Conservation (phyloP, 2,113 vertebrate species). For the Entosphenus tridentatus region DNA sequence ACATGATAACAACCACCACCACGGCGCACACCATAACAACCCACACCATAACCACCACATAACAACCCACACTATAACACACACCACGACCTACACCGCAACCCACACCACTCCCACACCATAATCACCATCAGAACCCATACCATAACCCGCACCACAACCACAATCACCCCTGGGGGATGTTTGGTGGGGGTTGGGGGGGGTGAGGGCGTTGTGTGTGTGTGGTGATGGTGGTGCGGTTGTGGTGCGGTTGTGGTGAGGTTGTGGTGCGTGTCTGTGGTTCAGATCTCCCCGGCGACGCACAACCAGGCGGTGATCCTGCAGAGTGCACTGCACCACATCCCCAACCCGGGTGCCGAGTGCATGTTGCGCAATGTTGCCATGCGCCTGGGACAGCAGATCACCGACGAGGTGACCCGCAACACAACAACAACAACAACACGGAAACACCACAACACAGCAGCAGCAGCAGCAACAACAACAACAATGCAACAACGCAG, state of each 20-base stretch:
- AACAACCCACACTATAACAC: no score
- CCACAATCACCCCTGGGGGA: no score
- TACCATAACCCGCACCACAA: no score
- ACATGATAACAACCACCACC: no score
- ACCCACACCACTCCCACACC: no score
- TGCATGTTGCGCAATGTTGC: conserved; percentile 97
- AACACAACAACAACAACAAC: background rate
- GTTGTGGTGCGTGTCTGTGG: conserved; percentile 15
- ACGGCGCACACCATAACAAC: no score
- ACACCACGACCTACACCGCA: no score
- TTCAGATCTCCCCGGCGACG: conserved; percentile 72
- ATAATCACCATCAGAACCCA: no score
- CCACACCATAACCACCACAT: no score
- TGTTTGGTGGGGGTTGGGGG: no score
- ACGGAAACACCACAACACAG: background rate
- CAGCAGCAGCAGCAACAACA: background rate
- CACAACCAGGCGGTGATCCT: conserved; percentile 96
- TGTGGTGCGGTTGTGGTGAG: background rate
- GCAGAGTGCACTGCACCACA: conserved; percentile 89
- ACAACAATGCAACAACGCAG: background rate
- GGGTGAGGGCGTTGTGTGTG: no score
- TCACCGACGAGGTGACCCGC: conserved; percentile 70
- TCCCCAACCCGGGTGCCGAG: conserved; percentile 92
- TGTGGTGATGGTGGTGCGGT: background rate
- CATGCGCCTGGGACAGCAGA: conserved; percentile 91